These are phyloP conservation scores for Mesocentrotus franciscanus DNA, from an alignment of 53 echinoderm and acorn worm genomes.

Conservation along the genomic window DNA sequence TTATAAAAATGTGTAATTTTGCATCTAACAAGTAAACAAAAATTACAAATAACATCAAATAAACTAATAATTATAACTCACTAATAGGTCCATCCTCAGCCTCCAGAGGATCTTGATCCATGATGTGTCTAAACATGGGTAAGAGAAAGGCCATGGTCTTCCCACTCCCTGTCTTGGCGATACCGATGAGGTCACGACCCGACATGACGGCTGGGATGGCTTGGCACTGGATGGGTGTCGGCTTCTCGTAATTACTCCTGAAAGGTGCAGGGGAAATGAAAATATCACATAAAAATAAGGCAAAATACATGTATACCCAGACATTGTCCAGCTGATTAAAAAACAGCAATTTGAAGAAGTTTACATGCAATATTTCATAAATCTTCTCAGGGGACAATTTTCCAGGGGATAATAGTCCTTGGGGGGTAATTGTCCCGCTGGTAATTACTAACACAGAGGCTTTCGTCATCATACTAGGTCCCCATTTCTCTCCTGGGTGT, in stretches of 20 bases:
- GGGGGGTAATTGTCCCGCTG: too few relatives aligned
- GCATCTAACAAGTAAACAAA: too few relatives aligned
- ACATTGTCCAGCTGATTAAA: too few relatives aligned
- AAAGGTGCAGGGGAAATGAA: neutral
- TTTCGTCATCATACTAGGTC: too few relatives aligned
- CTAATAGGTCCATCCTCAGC: conserved; percentile 93
- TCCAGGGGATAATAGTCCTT: too few relatives aligned
- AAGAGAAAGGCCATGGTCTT: conserved; percentile 95
- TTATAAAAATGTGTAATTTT: too few relatives aligned
- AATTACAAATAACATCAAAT: too few relatives aligned
- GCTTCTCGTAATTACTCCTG: conserved; percentile 98
- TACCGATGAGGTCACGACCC: conserved; percentile 94
- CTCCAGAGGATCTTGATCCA: conserved; percentile 95
- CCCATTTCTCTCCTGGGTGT: too few relatives aligned
- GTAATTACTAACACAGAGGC: too few relatives aligned
- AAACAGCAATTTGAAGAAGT: too few relatives aligned
- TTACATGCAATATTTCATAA: too few relatives aligned
- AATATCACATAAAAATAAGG: neutral
- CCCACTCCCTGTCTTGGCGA: conserved; percentile 96
- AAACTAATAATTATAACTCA: conserved; percentile 65
- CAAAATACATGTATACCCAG: neutral
- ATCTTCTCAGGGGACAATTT: neutral
- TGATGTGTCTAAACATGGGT: conserved; percentile 95
- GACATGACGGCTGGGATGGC: conserved; percentile 98
- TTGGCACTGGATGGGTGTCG: conserved; percentile 96